Evolutionary conservation across 2,888 invertebrate species (phyloP).

Genomic region (Parnassius mnemosyne): DNA sequence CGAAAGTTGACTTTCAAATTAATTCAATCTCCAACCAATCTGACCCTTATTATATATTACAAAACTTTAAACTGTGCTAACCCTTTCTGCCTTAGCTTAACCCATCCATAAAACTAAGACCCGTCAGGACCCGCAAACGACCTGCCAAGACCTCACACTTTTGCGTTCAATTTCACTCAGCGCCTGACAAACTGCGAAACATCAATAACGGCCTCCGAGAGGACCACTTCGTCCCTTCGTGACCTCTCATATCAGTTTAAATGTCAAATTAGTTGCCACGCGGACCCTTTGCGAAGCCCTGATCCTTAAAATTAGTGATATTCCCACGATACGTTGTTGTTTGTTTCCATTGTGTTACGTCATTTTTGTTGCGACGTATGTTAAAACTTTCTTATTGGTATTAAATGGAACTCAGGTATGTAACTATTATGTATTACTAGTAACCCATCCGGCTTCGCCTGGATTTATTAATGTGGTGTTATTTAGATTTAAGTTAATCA

Average conservation of each 20-base stretch:
- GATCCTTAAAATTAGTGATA: slow-evolving; percentile 22
- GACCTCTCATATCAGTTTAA: slow-evolving; percentile 17
- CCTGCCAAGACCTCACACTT: slow-evolving; percentile 9
- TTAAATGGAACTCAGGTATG: too few species aligned
- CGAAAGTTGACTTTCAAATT: too few species aligned
- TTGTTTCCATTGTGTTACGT: slow-evolving; percentile 10
- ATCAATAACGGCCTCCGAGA: slow-evolving; percentile 13
- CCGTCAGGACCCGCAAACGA: background rate
- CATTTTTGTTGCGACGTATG: background rate
- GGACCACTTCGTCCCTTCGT: slow-evolving; percentile 1
- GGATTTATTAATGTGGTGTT: too few species aligned
- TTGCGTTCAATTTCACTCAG: slow-evolving; percentile 15
- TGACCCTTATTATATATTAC: background rate
- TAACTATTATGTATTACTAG: too few species aligned
- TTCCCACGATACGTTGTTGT: slow-evolving; percentile 19
- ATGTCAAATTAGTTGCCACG: slow-evolving; percentile 21
- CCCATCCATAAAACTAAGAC: background rate
- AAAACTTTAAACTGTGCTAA: background rate
- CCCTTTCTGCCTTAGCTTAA: background rate
- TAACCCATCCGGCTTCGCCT: too few species aligned
- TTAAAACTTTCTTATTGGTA: too few species aligned
- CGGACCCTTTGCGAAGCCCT: slow-evolving; percentile 8
- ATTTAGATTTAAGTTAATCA: too few species aligned
- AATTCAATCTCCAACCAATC: background rate
- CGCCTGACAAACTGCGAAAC: slow-evolving; percentile 7